Evolutionary conservation across 1,140 invertebrate species (phyloP), one percentile per base, ranked within the genome.

Genomic region (Mya arenaria): DNA sequence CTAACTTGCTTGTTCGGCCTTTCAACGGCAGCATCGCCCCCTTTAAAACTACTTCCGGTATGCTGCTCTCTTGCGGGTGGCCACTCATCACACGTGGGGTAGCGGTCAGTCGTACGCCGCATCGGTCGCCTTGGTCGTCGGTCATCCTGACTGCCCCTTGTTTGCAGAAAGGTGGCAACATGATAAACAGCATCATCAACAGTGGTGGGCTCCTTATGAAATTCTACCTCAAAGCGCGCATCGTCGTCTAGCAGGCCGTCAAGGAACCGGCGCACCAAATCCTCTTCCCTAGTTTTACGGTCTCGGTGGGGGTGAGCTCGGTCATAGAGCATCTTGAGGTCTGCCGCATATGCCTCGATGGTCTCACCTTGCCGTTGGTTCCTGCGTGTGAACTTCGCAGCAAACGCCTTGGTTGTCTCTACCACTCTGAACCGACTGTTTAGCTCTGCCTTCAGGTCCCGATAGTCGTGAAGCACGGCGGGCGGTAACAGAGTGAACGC

Each of bases 301-400:
- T 65, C 74, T 30, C 82, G 23, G 19, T 84, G 37, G 10, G 30
- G 19, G 39, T 84, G 66, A 4, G 73, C 82, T 36, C 56, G 66
- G 28, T 80, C 68, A n/a, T n/a, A n/a, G n/a, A n/a, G n/a, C n/a
- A n/a, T n/a, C n/a, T 74, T 84, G 10, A 84, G 39, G 13, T 84
- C 83, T 28, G 83, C 56, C 6, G 83, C 83, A 48, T 73, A 84
- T 44, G 73, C 74, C 39, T 84, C 66, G 37, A 48, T n/a, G 15
- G 41, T 55, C 66, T 84, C 83, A 32, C 58, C 34, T 17, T 15
- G 48, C 13, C 25, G 39, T 41, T 81, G 77, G 19, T 34, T 48
- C 4, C 63, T 0, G 25, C 65, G 23, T 37, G 52, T 75, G 44
- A 84, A 81, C 30, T 75, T 62, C 23, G 52, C 55, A 34, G 48